Evolutionary conservation across 2,888 invertebrate genomes (phyloP).

Genomic region (Chesias legatella): DNA sequence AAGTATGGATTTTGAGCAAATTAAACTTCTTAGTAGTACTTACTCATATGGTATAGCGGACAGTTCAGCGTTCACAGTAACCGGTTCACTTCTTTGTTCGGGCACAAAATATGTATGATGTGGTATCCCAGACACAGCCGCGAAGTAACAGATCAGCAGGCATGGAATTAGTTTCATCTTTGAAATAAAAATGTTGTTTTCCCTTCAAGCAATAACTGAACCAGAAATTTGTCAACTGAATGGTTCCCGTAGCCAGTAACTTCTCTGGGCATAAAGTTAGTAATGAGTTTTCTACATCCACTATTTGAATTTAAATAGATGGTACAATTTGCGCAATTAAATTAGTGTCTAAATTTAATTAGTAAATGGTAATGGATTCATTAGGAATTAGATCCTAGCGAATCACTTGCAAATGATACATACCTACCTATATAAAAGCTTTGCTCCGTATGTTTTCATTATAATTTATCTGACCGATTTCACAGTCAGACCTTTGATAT

Average conservation of each 20-base stretch:
- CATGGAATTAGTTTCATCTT: slow-evolving; percentile 15
- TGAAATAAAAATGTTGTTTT: neutral
- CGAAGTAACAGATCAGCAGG: slow-evolving; percentile 9
- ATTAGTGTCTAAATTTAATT: slow-evolving; percentile 3
- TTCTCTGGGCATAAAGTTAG: too few species aligned
- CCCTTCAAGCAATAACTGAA: neutral
- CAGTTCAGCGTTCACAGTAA: slow-evolving; percentile 3
- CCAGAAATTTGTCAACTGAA: neutral
- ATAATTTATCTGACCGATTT: neutral
- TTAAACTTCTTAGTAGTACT: slow-evolving; percentile 4
- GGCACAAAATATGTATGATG: slow-evolving; percentile 26
- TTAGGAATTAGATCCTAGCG: slow-evolving; percentile 9
- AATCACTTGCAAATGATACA: slow-evolving; percentile 9
- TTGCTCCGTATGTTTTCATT: neutral
- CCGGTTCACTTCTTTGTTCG: slow-evolving; percentile 23
- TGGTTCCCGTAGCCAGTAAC: neutral
- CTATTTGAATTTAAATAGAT: slow-evolving; percentile 1
- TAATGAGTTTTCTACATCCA: too few species aligned
- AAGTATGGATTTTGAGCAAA: too few species aligned
- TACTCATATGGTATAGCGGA: slow-evolving; percentile 16
- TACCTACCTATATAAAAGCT: slow-evolving; percentile 10
- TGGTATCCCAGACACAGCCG: slow-evolving; percentile 10
- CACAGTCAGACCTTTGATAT: neutral
- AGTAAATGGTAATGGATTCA: slow-evolving; percentile 9
- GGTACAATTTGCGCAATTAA: slow-evolving; percentile 6